A percentile compares a stretch with the other conserved stretches of the same genome.
Conservation (phyloP, 2,113 vertebrate genomes). For the Hylia prasina region DNA sequence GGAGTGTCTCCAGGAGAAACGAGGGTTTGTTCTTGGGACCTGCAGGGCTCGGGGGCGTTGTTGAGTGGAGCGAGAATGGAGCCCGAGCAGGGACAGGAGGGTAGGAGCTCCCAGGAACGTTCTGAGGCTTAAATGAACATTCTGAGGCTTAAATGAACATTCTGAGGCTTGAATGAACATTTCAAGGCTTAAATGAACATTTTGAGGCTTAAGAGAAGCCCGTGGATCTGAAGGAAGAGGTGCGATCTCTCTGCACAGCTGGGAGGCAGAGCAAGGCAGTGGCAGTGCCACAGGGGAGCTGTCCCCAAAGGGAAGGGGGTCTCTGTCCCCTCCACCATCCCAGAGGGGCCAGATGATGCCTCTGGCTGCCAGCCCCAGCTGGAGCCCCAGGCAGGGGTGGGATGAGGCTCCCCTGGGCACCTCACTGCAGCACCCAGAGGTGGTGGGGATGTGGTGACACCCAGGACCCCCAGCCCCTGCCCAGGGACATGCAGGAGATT, state of each 20-base stretch:
- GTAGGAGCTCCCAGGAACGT: background rate
- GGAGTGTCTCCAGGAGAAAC: constrained; percentile 21
- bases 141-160: too few species aligned
- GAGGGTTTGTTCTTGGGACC: background rate
- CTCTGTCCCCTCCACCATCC: background rate
- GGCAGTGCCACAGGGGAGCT: fast-evolving
- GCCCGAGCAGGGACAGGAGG: background rate
- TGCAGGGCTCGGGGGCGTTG: background rate
- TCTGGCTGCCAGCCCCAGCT: background rate
- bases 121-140: too few species aligned
- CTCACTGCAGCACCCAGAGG: background rate
- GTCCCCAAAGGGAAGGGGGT: background rate
- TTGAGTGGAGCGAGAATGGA: background rate
- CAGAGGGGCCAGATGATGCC: background rate
- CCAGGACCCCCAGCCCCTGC: background rate
- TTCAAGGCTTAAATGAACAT: background rate
- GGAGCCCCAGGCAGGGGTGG: background rate
- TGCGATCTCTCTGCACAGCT: background rate
- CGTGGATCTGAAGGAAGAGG: background rate
- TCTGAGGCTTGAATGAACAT: background rate
- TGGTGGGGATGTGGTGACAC: background rate
- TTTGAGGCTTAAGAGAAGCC: background rate
- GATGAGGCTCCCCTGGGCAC: background rate
- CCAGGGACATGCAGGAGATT: fast-evolving
- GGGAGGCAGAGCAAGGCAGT: background rate